Conservation (phyloP, 2,888 invertebrate genomes). For the Tetropium fuscum region DNA sequence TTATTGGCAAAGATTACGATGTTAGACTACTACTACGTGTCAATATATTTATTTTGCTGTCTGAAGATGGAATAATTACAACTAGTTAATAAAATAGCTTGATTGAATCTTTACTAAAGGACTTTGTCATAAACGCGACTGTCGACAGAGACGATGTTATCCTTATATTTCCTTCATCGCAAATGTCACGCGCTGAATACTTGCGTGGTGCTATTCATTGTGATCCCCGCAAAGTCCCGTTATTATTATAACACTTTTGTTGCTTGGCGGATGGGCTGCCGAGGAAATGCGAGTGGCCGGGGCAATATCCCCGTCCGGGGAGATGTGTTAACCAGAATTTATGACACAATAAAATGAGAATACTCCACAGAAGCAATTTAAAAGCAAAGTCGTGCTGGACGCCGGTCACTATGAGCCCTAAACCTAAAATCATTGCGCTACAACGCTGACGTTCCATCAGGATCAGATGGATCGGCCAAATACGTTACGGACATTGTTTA, state of each 20-base stretch:
- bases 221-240: conserved; percentile 14
- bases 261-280: neutral
- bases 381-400: conserved; percentile 36
- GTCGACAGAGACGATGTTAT: neutral
- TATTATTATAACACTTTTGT: conserved; percentile 21
- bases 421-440: conserved; percentile 18
- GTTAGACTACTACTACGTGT: too few species aligned
- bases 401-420: conserved; percentile 8
- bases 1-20: too few species aligned
- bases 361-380: conserved; percentile 35
- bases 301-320: conserved; percentile 12
- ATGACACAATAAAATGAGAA: conserved; percentile 29
- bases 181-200: too few species aligned
- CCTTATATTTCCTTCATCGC: too few species aligned
- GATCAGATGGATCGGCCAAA: conserved; percentile 12
- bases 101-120: neutral
- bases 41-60: too few species aligned
- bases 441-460: conserved; percentile 24
- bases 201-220: neutral
- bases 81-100: too few species aligned
- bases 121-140: neutral
- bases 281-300: conserved; percentile 7
- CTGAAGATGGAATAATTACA: too few species aligned
- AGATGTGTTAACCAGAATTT: conserved; percentile 29
- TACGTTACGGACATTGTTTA: conserved; percentile 18